A percentile compares a stretch with the other conserved stretches of the same genome.
These are phyloP conservation scores for Gastrophysa polygoni DNA, from an alignment of 2,888 invertebrate species.

Conservation along the genomic window DNA sequence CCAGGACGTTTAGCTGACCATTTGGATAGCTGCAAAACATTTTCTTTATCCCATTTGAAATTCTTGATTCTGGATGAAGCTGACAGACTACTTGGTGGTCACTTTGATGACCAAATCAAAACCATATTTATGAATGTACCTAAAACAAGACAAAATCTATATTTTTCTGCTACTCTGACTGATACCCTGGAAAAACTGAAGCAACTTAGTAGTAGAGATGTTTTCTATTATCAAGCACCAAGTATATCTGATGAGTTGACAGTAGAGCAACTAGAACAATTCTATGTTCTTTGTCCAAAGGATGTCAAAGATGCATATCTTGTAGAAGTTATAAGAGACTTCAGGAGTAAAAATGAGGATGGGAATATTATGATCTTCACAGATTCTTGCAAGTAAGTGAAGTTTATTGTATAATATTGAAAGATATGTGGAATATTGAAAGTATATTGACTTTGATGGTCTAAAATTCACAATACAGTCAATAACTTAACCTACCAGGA, in stretches of 20 bases:
- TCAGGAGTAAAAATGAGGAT: conserved; percentile 71
- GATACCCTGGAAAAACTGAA: conserved; percentile 76
- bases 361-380: conserved; percentile 94
- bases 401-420: too few species aligned
- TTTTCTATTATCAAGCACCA: conserved; percentile 72
- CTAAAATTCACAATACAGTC: too few species aligned
- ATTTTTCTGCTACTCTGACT: conserved; percentile 96
- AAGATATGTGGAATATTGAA: too few species aligned
- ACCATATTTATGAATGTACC: conserved; percentile 80
- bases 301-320: conserved; percentile 93
- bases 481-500: too few species aligned
- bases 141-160: conserved; percentile 79
- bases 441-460: too few species aligned
- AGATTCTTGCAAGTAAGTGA: conserved; percentile 90
- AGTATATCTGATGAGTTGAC: conserved; percentile 76
- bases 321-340: conserved; percentile 80
- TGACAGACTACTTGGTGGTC: conserved; percentile 80
- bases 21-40: conserved; percentile 84
- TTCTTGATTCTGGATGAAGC: conserved; percentile 97
- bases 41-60: conserved; percentile 77
- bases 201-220: conserved; percentile 64
- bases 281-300: conserved; percentile 88
- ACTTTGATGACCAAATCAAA: conserved; percentile 82
- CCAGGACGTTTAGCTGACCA: conserved; percentile 96
- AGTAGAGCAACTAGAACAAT: conserved; percentile 88